Evolutionary conservation across 2,113 vertebrate genomes (phyloP).

Genomic region (Tricholaema leucomelas): DNA sequence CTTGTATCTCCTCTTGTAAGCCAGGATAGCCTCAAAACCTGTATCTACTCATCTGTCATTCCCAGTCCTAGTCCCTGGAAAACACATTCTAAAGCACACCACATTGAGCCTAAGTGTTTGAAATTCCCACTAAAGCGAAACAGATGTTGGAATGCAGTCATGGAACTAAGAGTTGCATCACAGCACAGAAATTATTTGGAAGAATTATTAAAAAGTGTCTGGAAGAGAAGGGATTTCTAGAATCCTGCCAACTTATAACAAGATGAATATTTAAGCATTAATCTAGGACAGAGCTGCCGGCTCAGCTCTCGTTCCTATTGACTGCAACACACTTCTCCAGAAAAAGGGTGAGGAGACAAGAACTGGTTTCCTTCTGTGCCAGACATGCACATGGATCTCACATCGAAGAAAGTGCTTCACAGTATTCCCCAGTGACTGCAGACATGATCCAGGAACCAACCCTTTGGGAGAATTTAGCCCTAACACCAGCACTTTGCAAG

Average conservation of each 20-base stretch:
- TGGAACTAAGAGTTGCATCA: not conserved
- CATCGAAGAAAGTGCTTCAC: not conserved
- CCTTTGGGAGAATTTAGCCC: slow-evolving; percentile 5
- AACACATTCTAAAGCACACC: not conserved
- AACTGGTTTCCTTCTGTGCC: not conserved
- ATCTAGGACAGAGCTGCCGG: not conserved
- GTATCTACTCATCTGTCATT: not conserved
- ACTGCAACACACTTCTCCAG: not conserved
- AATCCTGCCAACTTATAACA: not conserved
- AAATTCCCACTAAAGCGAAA: slow-evolving; percentile 49
- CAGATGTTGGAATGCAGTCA: slow-evolving; percentile 49
- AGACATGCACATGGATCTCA: not conserved
- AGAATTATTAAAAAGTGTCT: not conserved
- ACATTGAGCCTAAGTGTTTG: not conserved
- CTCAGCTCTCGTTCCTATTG: not conserved
- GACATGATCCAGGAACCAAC: not conserved
- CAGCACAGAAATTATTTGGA: not conserved
- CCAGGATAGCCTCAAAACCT: not conserved
- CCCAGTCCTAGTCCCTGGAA: not conserved
- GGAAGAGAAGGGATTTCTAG: not conserved
- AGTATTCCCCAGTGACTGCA: not conserved
- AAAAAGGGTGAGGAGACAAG: not conserved
- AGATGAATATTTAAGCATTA: slow-evolving; percentile 14
- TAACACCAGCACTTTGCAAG: not conserved
- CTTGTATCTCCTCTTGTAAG: not conserved